A percentile compares a stretch with the other conserved stretches of the same genome.
Conservation (phyloP, 2,797 vertebrate species). For the Pseudotriccus pelzelni region DNA sequence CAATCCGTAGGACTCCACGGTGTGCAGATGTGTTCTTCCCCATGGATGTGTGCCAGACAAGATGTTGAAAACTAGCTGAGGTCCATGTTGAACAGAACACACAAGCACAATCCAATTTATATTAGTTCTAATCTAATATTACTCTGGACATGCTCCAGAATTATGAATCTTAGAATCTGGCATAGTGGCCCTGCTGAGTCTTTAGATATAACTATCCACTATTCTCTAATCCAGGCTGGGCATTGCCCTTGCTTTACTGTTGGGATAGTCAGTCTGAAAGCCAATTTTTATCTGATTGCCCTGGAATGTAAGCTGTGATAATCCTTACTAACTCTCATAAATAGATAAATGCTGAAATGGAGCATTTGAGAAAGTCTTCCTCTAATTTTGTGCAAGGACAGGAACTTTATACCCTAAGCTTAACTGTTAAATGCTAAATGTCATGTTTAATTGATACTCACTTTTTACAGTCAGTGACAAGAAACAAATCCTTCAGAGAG, state of each 20-base stretch:
- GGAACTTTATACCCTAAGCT: neutral
- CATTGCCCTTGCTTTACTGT: neutral
- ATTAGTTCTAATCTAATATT: neutral
- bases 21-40: neutral
- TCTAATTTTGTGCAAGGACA: neutral
- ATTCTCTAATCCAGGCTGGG: neutral
- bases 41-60: neutral
- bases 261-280: neutral
- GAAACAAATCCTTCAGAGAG: neutral
- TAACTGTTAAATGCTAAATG: neutral
- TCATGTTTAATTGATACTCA: neutral
- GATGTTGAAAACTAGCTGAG: neutral
- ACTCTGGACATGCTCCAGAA: neutral
- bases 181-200: neutral
- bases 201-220: neutral
- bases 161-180: neutral
- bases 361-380: neutral
- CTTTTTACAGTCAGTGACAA: neutral
- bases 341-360: neutral
- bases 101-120: neutral
- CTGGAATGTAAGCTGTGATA: neutral
- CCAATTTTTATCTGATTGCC: neutral
- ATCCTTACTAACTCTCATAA: neutral
- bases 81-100: neutral
- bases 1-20: neutral